These are phyloP conservation scores for Bursaphelenchus mucronatus DNA, from an alignment of 1,140 invertebrate genomes.

Conservation along the genomic window DNA sequence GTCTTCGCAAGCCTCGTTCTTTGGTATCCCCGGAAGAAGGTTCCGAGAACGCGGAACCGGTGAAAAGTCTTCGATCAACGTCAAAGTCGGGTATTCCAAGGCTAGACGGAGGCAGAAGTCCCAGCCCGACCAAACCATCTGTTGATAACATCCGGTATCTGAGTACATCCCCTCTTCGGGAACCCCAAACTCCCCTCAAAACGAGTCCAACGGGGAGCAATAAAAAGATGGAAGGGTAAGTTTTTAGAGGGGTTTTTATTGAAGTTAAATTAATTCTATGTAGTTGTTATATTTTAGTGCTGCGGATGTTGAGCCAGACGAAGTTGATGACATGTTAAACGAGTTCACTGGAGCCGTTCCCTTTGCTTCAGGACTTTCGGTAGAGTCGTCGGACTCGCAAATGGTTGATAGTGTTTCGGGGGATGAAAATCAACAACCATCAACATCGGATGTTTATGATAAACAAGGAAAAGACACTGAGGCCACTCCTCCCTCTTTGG, in stretches of 20 bases:
- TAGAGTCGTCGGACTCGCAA: slow-evolving; percentile 46
- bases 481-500: slow-evolving; percentile 4
- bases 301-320: slow-evolving; percentile 40
- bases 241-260: neutral
- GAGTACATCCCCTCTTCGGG: slow-evolving; percentile 29
- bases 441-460: slow-evolving; percentile 27
- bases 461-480: slow-evolving; percentile 4
- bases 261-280: neutral
- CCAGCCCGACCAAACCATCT: slow-evolving; percentile 18
- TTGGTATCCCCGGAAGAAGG: slow-evolving; percentile 3
- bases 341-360: slow-evolving; percentile 33
- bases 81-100: slow-evolving; percentile 6
- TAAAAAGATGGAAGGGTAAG: slow-evolving; percentile 17
- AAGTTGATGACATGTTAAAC: slow-evolving; percentile 31
- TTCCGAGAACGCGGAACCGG: slow-evolving; percentile 24
- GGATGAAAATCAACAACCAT: slow-evolving; percentile 37
- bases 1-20: neutral
- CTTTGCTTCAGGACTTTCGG: slow-evolving; percentile 27
- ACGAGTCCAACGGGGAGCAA: neutral
- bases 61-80: slow-evolving; percentile 21
- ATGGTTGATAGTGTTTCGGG: slow-evolving; percentile 45
- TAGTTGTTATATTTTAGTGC: slow-evolving; percentile 27
- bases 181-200: neutral
- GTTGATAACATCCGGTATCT: slow-evolving; percentile 46
- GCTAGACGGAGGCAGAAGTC: neutral